Percentiles rank a stretch among this genome's conserved stretches.
These are phyloP conservation scores for Alouatta palliata DNA, from an alignment of 2,113 vertebrate genomes.

Conservation along the genomic window DNA sequence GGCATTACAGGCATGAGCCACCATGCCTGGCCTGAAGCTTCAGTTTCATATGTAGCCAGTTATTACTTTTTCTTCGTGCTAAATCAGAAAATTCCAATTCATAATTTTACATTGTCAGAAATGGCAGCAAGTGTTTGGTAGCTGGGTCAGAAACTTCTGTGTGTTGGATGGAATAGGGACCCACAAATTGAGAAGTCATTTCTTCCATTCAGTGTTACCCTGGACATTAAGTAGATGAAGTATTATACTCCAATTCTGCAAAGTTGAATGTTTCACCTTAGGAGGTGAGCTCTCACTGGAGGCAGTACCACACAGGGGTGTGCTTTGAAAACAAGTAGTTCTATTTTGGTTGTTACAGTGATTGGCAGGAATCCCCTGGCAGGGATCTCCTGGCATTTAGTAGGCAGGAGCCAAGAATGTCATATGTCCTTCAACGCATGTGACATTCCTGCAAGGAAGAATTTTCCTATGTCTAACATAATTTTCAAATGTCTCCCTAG, in stretches of 20 bases:
- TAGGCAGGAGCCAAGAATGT: conserved; percentile 59
- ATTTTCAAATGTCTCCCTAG: conserved; percentile 35
- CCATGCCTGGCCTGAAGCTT: not conserved
- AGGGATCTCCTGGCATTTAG: conserved; percentile 25
- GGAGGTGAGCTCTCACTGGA: not conserved
- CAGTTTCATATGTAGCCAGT: not conserved
- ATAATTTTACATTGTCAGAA: not conserved
- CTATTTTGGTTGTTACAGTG: conserved; percentile 49
- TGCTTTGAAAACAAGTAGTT: conserved; percentile 2
- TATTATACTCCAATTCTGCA: not conserved
- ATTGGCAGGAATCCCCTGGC: conserved; percentile 48
- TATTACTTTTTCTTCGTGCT: conserved; percentile 21
- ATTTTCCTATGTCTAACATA: not conserved
- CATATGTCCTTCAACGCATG: conserved; percentile 42
- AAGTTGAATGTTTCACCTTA: conserved; percentile 1
- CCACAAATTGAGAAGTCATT: not conserved
- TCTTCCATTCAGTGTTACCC: not conserved
- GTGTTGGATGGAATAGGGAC: not conserved
- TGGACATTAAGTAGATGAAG: not conserved
- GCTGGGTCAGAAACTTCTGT: conserved; percentile 24
- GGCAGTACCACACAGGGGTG: not conserved
- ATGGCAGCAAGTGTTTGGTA: conserved; percentile 10
- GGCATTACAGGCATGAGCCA: not conserved
- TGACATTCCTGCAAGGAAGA: conserved; percentile 42
- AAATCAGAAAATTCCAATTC: conserved; percentile 48